Conservation (phyloP, 2,113 vertebrate genomes). For the Pseudorhombus dupliciocellatus region DNA sequence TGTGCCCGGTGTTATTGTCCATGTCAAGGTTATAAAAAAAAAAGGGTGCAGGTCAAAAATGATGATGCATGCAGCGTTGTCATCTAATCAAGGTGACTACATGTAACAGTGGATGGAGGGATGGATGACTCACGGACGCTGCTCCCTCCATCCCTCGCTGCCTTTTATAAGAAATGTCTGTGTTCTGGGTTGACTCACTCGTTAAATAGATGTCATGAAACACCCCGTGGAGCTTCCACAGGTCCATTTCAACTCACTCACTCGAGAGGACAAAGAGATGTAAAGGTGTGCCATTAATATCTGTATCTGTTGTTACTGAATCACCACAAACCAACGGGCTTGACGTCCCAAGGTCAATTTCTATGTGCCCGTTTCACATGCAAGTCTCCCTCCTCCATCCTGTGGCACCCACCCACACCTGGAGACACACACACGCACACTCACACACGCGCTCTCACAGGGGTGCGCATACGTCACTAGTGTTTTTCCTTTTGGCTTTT, state of each 20-base stretch:
- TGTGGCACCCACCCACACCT: slow-evolving; percentile 36
- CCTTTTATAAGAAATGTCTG: not conserved
- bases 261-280: slow-evolving; percentile 2
- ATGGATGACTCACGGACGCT: not conserved
- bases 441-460: not conserved
- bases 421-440: not conserved
- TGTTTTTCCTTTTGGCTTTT: slow-evolving; percentile 51
- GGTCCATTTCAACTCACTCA: slow-evolving; percentile 7
- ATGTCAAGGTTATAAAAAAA: slow-evolving; percentile 51
- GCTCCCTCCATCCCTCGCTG: slow-evolving; percentile 5
- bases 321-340: slow-evolving; percentile 10
- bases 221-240: slow-evolving; percentile 1
- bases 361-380: slow-evolving; percentile 25
- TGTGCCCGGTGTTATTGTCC: slow-evolving; percentile 49
- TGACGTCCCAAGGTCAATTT: slow-evolving; percentile 60
- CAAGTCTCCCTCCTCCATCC: slow-evolving; percentile 37
- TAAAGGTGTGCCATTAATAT: not conserved
- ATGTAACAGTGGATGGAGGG: slow-evolving; percentile 9
- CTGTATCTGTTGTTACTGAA: slow-evolving; percentile 5
- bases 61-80: slow-evolving; percentile 41
- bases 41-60: slow-evolving; percentile 30
- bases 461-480: slow-evolving; percentile 50
- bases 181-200: not conserved
- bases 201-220: slow-evolving; percentile 2
- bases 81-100: slow-evolving; percentile 36